phyloP scores from a whole-genome alignment of 1,140 invertebrate species.

The Acromyrmex charruanus region DNA sequence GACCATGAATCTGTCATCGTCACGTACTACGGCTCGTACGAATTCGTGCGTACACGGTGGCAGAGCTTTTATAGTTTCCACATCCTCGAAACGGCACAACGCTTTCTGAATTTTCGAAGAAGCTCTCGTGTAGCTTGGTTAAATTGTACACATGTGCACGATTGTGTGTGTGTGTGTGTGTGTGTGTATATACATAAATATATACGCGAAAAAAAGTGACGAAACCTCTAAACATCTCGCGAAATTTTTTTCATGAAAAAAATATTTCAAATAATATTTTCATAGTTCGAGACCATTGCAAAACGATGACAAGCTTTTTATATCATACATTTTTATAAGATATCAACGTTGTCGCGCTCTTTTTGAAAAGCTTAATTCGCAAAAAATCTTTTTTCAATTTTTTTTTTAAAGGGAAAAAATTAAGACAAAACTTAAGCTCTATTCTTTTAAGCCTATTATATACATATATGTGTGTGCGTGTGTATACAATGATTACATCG shows the following conservation, averaged over 20 bases:
- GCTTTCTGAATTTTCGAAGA: conserved; percentile 53
- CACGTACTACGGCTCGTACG: conserved; percentile 63
- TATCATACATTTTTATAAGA: neutral
- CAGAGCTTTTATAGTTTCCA: conserved; percentile 80
- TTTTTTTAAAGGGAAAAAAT: too few relatives aligned
- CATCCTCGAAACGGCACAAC: conserved; percentile 35
- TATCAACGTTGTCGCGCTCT: neutral
- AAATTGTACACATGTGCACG: neutral
- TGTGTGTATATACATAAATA: neutral
- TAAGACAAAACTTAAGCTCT: too few relatives aligned
- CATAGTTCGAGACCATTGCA: neutral
- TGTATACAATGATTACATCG: too few relatives aligned
- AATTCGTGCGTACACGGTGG: conserved; percentile 54
- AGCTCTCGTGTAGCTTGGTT: neutral
- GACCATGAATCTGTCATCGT: conserved; percentile 84
- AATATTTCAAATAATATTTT: neutral
- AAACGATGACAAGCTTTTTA: neutral
- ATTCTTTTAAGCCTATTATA: too few relatives aligned
- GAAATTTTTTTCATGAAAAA: neutral
- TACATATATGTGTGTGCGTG: too few relatives aligned
- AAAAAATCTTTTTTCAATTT: neutral
- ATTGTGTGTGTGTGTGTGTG: too few relatives aligned
- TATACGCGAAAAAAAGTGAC: conserved; percentile 65
- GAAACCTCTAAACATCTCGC: neutral
- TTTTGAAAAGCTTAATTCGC: neutral